Evolutionary conservation across 2,888 invertebrate species (phyloP), one percentile per base, ranked within the genome.

Genomic region (Xestia rhomboidea): DNA sequence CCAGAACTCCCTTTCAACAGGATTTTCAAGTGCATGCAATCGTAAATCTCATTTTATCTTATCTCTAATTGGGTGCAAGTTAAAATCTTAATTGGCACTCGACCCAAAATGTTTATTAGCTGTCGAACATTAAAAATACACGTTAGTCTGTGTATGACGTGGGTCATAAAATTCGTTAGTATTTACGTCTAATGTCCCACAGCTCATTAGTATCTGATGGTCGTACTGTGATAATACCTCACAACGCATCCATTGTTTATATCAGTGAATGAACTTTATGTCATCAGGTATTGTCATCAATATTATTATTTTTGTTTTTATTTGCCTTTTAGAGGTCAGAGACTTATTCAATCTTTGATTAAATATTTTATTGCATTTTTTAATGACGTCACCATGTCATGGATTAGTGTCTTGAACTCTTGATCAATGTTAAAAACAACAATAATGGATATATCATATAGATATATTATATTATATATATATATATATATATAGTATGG

Each of bases 231-330:
- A 93, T 93, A 92, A 88, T 64, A 54, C 67, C 38, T 51, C 72
- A 74, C 85, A 83, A 80, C 86, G 83, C 79, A 87, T 81, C 90
- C 86, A 92, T 93, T 93, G 93, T 93, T 89, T 88, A 82, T 83
- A 69, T 77, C 90, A 90, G 93, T 93, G 91, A 93, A 93, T 89
- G 93, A 89, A 91, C 92, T 92, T 89, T 91, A 80, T 87, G 80
- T 79, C 86, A 79, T 74, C 70, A 68, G 62, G 63, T 73, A 79
- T 73, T 54, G 73, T 79, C 79, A 86, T 81, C 72, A 69, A 77
- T 82, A 85, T 73, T 73, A 38, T 84, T 86, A 67, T 87, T 86
- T 74, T 63, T 62, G 30, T 77, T 72, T 76, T 70, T 75, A 69
- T 77, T 86, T 73, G n/a, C 27, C n/a, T 73, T 83, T 73, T 30